A percentile compares a stretch with the other conserved stretches of the same genome.
Evolutionary conservation across 2,888 invertebrate species (phyloP).

Genomic region (Eilema caniola): DNA sequence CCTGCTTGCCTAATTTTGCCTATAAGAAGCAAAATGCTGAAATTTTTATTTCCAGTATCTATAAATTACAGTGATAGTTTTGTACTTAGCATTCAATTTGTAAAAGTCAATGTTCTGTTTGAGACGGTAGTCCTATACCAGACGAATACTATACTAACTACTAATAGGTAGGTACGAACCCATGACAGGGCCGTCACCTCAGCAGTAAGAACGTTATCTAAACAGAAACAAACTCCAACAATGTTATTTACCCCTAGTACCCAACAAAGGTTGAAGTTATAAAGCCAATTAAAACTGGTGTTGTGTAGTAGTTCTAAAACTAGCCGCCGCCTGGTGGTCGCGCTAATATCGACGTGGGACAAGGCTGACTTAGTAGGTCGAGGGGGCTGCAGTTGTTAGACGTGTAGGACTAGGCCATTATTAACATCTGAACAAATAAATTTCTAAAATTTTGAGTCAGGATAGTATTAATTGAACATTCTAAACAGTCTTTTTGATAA

Average conservation of each 20-base stretch:
- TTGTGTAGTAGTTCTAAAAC: slow-evolving; percentile 25
- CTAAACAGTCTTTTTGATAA: background rate
- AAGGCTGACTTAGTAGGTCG: slow-evolving; percentile 43
- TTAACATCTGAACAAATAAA: background rate
- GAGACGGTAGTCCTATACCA: background rate
- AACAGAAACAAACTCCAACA: slow-evolving; percentile 2
- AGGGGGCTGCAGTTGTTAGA: slow-evolving; percentile 23
- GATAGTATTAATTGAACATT: background rate
- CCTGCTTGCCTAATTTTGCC: background rate
- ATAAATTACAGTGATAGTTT: no score
- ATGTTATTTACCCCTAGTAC: slow-evolving; percentile 6
- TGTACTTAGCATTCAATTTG: background rate
- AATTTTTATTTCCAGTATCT: no score
- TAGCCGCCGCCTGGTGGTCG: slow-evolving; percentile 14
- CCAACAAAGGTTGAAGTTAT: slow-evolving; percentile 16
- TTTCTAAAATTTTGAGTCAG: background rate
- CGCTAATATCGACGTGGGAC: slow-evolving; percentile 30
- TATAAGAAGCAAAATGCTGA: no score
- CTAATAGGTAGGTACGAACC: background rate
- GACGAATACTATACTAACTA: background rate
- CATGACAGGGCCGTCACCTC: background rate
- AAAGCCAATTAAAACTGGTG: slow-evolving; percentile 34
- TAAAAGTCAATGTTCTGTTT: background rate
- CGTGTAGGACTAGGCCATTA: background rate
- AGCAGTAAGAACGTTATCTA: background rate